Base-by-base conservation (phyloP, 1,140 invertebrate genomes). In the Leptinotarsa undecemlineata region DNA sequence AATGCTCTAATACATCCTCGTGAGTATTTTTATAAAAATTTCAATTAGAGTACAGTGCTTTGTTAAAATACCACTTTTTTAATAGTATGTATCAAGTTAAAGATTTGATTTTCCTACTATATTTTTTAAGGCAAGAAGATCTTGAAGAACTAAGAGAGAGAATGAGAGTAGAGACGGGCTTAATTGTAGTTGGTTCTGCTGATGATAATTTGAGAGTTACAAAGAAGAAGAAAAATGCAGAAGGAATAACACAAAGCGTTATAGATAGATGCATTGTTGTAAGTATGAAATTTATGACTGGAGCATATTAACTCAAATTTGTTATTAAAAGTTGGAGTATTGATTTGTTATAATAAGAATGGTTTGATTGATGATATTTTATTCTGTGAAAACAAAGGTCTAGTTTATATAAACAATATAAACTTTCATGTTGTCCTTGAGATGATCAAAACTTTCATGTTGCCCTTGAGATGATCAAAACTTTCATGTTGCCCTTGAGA, bases 111-210 rank as follows among this genome's bases (percentile, higher is more conserved):
- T 33, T 8, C 8, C 33, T 61, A 61, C 60, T n/a, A 64, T 64
- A 64, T 64, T 68, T 68, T 71, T 81, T 84, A 68, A 90, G 89
- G 23, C 85, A 91, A 48, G 93, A 95, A 79, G 92, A 94, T 82
- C 87, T 96, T 71, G 94, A 96, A 83, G 90, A 93, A 69, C 83
- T 95, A 13, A 85, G 94, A 8, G 89, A 93, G 80, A 88, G 89
- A 68, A 92, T 96, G 90, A 86, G 90, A 74, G 91, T 92, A 0
- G 92, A 95, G 81, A 93, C 92, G 1, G 90, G 91, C 71, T 84
- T 96, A 15, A 87, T 96, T 14, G 89, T 96, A 1, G 91, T 96
- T n/a, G 94, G 94, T 21, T 91, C 91, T 48, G 93, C 92, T 4
- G 94, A 96, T 85, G 92, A 94, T 83, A 86, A 91, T 68, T 86